Percentiles rank a stretch among this genome's conserved stretches.
These are phyloP conservation scores for Euura saliciscinereae DNA, from an alignment of 1,140 invertebrate species.

Conservation along the genomic window DNA sequence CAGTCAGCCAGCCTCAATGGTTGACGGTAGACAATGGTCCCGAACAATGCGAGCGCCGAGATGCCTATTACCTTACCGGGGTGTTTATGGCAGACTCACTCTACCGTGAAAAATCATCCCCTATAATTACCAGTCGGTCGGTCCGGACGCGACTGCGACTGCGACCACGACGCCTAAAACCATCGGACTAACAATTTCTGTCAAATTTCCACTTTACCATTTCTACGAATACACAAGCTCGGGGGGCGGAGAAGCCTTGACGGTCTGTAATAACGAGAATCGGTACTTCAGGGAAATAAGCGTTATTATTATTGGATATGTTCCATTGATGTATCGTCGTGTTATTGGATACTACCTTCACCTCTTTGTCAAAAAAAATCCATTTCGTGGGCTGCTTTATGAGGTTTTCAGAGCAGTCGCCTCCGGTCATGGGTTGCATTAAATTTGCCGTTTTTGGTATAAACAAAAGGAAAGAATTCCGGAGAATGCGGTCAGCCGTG, in stretches of 20 bases:
- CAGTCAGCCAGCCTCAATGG: not conserved
- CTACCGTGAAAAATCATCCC: slow-evolving; percentile 36
- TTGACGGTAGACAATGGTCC: slow-evolving; percentile 17
- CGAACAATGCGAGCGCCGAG: slow-evolving; percentile 22
- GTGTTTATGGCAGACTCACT: slow-evolving; percentile 42
- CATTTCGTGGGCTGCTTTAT: not conserved
- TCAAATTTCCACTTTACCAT: too few species aligned
- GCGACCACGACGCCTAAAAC: too few species aligned
- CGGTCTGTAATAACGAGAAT: not conserved
- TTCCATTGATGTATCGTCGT: too few species aligned
- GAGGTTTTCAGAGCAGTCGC: not conserved
- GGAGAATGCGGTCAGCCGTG: slow-evolving; percentile 17
- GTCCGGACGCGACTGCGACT: slow-evolving; percentile 1
- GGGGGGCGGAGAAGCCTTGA: too few species aligned
- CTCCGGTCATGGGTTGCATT: slow-evolving; percentile 21
- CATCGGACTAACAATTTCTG: too few species aligned
- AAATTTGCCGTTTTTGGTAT: slow-evolving; percentile 33
- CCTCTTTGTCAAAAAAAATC: too few species aligned
- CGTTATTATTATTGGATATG: not conserved
- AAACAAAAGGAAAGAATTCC: slow-evolving; percentile 27
- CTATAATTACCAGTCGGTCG: slow-evolving; percentile 23
- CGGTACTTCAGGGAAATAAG: slow-evolving; percentile 9
- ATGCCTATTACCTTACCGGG: slow-evolving; percentile 15
- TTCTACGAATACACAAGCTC: too few species aligned
- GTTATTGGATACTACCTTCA: too few species aligned